These are phyloP conservation scores for Scaptomyza montana DNA, from an alignment of 1,140 invertebrate genomes.

Conservation along the genomic window DNA sequence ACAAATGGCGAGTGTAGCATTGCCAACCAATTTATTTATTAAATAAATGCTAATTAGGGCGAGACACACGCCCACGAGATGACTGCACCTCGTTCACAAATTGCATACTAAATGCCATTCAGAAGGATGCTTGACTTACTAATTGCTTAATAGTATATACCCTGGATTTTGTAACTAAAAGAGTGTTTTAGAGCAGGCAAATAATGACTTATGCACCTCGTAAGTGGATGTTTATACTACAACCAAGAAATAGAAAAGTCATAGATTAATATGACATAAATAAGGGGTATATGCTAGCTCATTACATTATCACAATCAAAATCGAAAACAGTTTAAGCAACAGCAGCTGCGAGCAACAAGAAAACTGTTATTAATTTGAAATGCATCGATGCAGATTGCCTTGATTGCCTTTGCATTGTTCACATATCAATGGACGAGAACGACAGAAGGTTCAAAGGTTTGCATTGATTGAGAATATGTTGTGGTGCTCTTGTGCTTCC, in stretches of 20 bases:
- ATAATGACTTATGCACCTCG: no score
- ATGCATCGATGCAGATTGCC: slow-evolving; percentile 5
- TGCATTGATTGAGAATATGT: slow-evolving; percentile 18
- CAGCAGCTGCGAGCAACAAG: not conserved
- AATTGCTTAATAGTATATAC: slow-evolving; percentile 41
- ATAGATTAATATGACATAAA: no score
- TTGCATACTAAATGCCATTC: slow-evolving; percentile 57
- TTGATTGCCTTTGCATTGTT: slow-evolving; percentile 24
- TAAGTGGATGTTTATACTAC: no score
- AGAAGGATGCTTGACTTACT: slow-evolving; percentile 59
- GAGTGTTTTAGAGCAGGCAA: not conserved
- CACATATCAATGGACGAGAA: slow-evolving; percentile 7
- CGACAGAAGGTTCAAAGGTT: not conserved
- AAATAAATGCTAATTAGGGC: slow-evolving; percentile 73
- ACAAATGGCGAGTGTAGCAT: slow-evolving; percentile 15
- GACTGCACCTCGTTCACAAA: slow-evolving; percentile 21
- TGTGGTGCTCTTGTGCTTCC: not conserved
- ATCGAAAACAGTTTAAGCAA: slow-evolving; percentile 13
- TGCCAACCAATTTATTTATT: slow-evolving; percentile 63
- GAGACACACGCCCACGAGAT: slow-evolving; percentile 10
- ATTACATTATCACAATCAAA: not conserved
- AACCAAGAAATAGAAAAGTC: no score
- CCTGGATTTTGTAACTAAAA: not conserved
- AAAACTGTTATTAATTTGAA: not conserved
- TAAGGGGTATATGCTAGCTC: no score